These are phyloP conservation scores for Trissoscelio sp. DNA, from an alignment of 2,888 invertebrate genomes.

Conservation along the genomic window DNA sequence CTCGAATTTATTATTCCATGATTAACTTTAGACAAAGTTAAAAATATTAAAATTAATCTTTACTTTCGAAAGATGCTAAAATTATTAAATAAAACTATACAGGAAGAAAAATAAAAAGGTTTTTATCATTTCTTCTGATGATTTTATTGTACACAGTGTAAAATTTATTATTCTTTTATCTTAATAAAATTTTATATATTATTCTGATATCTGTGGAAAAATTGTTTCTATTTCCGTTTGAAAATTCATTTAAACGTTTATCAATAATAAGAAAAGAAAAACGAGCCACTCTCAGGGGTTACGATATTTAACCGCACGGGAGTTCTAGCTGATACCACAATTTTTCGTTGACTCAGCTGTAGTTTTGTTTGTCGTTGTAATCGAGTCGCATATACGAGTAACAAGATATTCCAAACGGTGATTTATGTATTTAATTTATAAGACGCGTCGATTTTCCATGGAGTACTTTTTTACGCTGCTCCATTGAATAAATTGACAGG, in stretches of 20 bases:
- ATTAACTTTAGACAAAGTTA: no score
- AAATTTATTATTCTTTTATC: no score
- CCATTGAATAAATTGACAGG: neutral
- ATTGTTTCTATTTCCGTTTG: no score
- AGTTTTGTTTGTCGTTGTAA: conserved; percentile 26
- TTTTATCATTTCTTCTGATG: no score
- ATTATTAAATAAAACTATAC: no score
- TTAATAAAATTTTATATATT: no score
- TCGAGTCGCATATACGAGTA: conserved; percentile 10
- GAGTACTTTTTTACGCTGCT: conserved; percentile 1
- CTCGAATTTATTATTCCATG: no score
- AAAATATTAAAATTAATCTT: no score
- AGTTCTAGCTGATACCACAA: conserved; percentile 23
- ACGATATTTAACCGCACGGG: conserved; percentile 19
- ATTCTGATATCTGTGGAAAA: no score
- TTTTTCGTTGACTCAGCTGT: conserved; percentile 41
- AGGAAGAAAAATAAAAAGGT: no score
- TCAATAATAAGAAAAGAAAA: conserved; percentile 6
- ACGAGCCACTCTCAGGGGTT: neutral
- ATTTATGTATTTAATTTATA: conserved; percentile 35
- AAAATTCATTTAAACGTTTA: conserved; percentile 19
- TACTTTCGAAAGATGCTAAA: no score
- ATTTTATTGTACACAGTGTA: no score
- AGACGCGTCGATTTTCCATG: neutral
- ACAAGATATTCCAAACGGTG: conserved; percentile 22